Conservation (phyloP, 2,888 invertebrate species). For the Pyrrhia umbra region DNA sequence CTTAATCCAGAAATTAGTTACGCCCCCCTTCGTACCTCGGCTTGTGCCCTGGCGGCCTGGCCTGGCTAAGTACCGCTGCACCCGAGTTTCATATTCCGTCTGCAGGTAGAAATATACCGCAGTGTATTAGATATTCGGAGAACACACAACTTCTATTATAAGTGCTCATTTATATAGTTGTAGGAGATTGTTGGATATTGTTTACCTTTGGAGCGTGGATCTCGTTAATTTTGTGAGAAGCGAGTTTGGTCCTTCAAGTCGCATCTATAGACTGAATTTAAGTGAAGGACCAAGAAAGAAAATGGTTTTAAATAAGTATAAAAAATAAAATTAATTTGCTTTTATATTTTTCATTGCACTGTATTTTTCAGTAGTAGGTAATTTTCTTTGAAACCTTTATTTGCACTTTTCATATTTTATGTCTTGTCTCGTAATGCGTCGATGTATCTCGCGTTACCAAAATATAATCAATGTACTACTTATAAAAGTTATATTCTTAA, state of each 20-base stretch:
- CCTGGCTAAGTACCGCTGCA: conserved; percentile 58
- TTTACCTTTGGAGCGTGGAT: neutral
- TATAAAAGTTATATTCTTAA: too few species aligned
- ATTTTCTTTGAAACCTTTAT: too few species aligned
- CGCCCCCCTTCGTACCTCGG: conserved; percentile 62
- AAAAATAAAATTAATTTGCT: too few species aligned
- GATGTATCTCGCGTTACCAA: too few species aligned
- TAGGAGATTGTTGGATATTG: neutral
- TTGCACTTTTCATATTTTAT: too few species aligned
- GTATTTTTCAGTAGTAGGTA: too few species aligned
- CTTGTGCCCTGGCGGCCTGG: conserved; percentile 28
- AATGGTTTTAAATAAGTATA: too few species aligned
- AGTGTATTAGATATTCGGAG: conserved; percentile 45
- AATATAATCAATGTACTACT: too few species aligned
- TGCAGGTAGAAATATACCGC: conserved; percentile 52
- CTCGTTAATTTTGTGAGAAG: too few species aligned
- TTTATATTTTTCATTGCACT: too few species aligned
- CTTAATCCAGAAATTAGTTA: conserved; percentile 89
- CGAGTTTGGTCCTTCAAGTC: neutral
- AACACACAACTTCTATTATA: conserved; percentile 11
- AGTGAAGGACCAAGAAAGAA: too few species aligned
- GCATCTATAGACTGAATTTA: neutral
- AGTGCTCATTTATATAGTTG: conserved; percentile 2
- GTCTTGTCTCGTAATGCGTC: too few species aligned
- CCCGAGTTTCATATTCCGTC: conserved; percentile 56